Evolutionary conservation across 2,888 invertebrate genomes (phyloP), one percentile per base, ranked within the genome.

Genomic region (Sussaba pulchella): DNA sequence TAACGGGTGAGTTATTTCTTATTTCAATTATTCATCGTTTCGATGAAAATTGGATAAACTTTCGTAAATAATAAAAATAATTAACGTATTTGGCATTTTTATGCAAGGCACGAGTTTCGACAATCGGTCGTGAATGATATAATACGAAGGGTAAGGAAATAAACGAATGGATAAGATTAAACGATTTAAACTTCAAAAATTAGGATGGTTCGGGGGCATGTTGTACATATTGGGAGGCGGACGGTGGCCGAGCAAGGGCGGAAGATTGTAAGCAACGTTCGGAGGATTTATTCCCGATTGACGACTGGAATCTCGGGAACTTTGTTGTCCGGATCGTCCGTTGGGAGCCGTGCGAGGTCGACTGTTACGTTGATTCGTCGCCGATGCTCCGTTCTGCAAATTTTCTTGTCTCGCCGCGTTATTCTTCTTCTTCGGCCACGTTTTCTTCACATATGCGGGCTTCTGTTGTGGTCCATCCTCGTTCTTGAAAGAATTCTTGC

Each of bases 391-490:
- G n/a, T n/a, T n/a, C n/a, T n/a, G n/a, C n/a, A n/a, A n/a, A n/a
- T n/a, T n/a, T n/a, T n/a, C n/a, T n/a, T n/a, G 17, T 47, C 21
- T 9, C 10, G 10, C 26, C 1, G 3, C 12, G 1, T 17, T n/a
- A 47, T 14, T 36, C 14, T 31, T 64, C 12, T 31, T 31, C 26
- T 57, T 54, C 17, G 2, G 3, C 10, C 43, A 26, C 19, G 21
- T 70, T 12, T 43, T 66, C 52, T 71, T 59, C 12, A 57, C 39
- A 21, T 41, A n/a, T 19, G n/a, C n/a, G n/a, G n/a, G n/a, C n/a
- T n/a, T n/a, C n/a, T n/a, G n/a, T n/a, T n/a, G n/a, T n/a, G n/a
- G n/a, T n/a, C n/a, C n/a, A n/a, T n/a, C n/a, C 6, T 43, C 3
- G n/a, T 1, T 2, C n/a, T 26, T 57, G 9, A 17, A 1, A 2